These are phyloP conservation scores for Leptoclinus maculatus DNA, from an alignment of 2,797 vertebrate genomes.

Conservation along the genomic window DNA sequence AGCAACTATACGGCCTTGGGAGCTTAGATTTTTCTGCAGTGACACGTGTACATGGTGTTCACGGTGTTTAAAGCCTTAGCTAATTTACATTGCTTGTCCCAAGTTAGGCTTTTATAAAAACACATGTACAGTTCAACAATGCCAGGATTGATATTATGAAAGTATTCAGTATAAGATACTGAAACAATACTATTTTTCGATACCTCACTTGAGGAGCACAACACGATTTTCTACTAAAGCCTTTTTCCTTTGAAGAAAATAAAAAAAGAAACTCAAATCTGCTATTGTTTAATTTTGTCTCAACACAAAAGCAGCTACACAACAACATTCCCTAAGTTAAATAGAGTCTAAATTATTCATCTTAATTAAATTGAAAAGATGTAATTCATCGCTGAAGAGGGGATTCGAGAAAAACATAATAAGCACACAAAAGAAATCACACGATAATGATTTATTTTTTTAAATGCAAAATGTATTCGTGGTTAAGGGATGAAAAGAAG, in stretches of 20 bases:
- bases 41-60: no score
- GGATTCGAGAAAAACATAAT: not conserved
- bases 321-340: not conserved
- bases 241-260: not conserved
- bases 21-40: not conserved
- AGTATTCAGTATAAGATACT: not conserved
- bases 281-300: not conserved
- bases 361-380: not conserved
- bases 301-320: not conserved
- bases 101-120: not conserved
- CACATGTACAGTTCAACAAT: not conserved
- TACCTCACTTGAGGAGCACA: not conserved
- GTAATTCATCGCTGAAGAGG: not conserved
- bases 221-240: not conserved
- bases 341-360: not conserved
- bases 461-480: not conserved
- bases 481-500: not conserved
- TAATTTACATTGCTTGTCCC: not conserved
- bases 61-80: not conserved
- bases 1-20: not conserved
- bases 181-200: not conserved
- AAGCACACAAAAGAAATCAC: not conserved
- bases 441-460: no score
- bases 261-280: not conserved
- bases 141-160: not conserved